phyloP scores from a whole-genome alignment of 1,140 invertebrate genomes.

The Aphaenogaster ashmeadi region DNA sequence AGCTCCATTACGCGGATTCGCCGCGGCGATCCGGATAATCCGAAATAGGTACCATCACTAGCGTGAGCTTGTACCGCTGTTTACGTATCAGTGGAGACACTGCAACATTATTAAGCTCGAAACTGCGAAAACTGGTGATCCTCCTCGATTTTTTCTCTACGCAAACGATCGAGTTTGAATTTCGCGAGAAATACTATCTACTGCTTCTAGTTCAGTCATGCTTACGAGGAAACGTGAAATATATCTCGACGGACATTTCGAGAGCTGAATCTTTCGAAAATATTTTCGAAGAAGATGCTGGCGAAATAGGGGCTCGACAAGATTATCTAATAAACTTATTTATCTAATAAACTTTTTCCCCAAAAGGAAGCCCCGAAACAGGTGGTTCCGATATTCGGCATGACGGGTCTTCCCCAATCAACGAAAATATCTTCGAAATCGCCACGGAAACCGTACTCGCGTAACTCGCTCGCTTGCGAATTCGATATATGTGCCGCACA shows the following conservation, averaged over 20 bases:
- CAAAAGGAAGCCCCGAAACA: slow-evolving; percentile 12
- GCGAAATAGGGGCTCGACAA: background rate
- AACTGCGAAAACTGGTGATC: background rate
- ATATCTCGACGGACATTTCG: background rate
- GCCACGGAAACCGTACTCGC: slow-evolving; percentile 43
- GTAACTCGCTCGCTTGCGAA: slow-evolving; percentile 15
- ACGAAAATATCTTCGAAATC: background rate
- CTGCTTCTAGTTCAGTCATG: background rate
- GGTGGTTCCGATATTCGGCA: slow-evolving; percentile 43
- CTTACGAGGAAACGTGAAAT: background rate
- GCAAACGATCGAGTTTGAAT: background rate
- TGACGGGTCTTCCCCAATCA: slow-evolving; percentile 52
- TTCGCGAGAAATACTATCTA: background rate
- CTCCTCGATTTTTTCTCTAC: background rate
- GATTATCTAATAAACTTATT: slow-evolving; percentile 67
- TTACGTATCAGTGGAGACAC: background rate
- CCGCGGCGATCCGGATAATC: background rate
- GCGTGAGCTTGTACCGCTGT: background rate
- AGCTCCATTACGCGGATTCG: background rate
- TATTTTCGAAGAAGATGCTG: background rate
- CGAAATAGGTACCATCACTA: background rate
- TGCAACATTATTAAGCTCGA: background rate
- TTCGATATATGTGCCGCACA: background rate
- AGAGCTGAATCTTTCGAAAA: background rate
- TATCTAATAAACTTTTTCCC: slow-evolving; percentile 50